These are phyloP conservation scores for Aphis craccivora DNA, from an alignment of 1,140 invertebrate genomes.

Conservation along the genomic window DNA sequence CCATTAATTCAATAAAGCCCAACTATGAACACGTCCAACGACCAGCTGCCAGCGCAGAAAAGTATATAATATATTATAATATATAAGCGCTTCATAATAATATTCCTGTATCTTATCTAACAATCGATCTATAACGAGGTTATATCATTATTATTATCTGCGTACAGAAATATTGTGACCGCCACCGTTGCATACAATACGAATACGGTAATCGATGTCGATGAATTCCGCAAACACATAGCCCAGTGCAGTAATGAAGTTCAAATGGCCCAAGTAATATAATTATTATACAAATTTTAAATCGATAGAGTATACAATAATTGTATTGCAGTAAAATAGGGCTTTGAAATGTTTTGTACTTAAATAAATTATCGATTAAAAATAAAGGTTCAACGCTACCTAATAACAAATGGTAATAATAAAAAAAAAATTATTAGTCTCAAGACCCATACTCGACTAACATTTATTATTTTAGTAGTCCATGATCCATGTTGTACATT, in stretches of 20 bases:
- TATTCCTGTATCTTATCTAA: background rate
- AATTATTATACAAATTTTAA: background rate
- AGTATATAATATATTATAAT: background rate
- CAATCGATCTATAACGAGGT: background rate
- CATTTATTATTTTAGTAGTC: background rate
- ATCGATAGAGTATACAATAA: background rate
- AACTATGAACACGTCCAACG: slow-evolving; percentile 66
- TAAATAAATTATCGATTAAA: background rate
- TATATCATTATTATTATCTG: slow-evolving; percentile 37
- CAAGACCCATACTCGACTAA: background rate
- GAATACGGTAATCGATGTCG: slow-evolving; percentile 73
- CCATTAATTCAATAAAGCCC: slow-evolving; percentile 76
- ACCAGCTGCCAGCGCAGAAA: background rate
- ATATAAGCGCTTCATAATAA: background rate
- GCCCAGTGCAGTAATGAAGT: slow-evolving; percentile 61
- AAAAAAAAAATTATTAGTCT: background rate
- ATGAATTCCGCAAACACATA: slow-evolving; percentile 71
- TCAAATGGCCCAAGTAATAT: slow-evolving; percentile 40
- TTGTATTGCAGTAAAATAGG: background rate
- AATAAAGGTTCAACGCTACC: background rate
- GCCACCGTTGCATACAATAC: slow-evolving; percentile 76
- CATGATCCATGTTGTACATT: background rate
- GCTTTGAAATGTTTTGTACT: background rate
- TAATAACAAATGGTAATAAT: background rate
- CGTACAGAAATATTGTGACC: slow-evolving; percentile 76